Percentiles rank a stretch among this genome's conserved stretches.
phyloP scores from a whole-genome alignment of 2,797 vertebrate genomes.

The Urosaurus nigricauda region DNA sequence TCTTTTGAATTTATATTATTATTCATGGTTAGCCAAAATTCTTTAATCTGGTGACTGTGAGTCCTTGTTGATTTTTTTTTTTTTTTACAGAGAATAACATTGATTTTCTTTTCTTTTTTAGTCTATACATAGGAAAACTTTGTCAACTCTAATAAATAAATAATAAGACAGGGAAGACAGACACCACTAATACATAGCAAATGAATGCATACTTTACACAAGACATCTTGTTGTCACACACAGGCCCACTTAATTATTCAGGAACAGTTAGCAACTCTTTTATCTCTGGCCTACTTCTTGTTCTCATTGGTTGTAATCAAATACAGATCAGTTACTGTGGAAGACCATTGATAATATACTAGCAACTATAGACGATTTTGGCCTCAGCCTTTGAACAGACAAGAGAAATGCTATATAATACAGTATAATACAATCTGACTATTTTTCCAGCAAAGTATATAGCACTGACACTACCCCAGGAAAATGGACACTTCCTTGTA shows the following conservation, averaged over 20 bases:
- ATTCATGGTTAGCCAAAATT: background rate
- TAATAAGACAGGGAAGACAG: constrained; percentile 45
- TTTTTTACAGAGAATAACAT: constrained; percentile 21
- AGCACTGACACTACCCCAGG: constrained; percentile 17
- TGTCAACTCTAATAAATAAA: constrained; percentile 71
- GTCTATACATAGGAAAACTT: constrained; percentile 63
- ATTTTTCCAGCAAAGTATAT: constrained; percentile 40
- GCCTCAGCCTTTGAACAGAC: constrained; percentile 44
- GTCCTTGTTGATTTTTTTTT: constrained; percentile 11
- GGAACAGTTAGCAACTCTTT: constrained; percentile 62
- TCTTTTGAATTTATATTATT: background rate
- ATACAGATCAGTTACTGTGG: constrained; percentile 66
- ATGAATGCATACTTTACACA: constrained; percentile 74
- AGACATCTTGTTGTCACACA: constrained; percentile 67
- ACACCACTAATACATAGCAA: constrained; percentile 57
- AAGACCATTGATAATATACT: constrained; percentile 59
- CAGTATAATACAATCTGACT: constrained; percentile 20
- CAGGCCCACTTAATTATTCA: constrained; percentile 72
- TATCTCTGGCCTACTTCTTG: constrained; percentile 72
- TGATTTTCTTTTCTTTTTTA: background rate
- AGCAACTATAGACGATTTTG: constrained; percentile 51
- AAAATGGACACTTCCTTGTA: background rate
- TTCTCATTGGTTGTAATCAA: constrained; percentile 66
- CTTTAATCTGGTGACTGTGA: background rate
- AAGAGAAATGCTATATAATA: constrained; percentile 10